Conservation (phyloP, 2,888 invertebrate genomes). For the Sesamia inferens region DNA sequence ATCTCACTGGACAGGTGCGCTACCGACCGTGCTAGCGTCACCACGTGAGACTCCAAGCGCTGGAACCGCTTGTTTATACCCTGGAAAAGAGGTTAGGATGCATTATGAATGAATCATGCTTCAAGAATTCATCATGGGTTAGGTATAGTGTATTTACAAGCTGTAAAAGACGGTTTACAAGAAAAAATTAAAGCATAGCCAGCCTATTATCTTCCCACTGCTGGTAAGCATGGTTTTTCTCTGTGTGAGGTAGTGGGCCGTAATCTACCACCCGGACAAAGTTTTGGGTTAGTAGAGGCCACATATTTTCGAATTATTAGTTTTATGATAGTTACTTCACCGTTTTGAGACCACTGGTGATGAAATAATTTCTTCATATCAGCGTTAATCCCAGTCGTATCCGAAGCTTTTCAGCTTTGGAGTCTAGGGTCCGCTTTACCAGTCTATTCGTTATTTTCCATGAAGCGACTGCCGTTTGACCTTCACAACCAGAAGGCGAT, state of each 20-base stretch:
- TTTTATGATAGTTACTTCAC: not conserved
- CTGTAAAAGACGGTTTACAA: too few relatives aligned
- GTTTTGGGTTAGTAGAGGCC: not conserved
- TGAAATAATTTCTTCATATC: too few relatives aligned
- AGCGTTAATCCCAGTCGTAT: too few relatives aligned
- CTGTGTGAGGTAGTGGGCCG: not conserved
- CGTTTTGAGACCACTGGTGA: not conserved
- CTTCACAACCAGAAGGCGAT: too few relatives aligned
- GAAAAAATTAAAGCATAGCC: not conserved
- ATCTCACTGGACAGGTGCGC: slow-evolving; percentile 97
- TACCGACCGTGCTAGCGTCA: slow-evolving; percentile 96
- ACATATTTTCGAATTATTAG: not conserved
- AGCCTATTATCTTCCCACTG: not conserved
- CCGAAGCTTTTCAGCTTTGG: too few relatives aligned
- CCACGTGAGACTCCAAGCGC: slow-evolving; percentile 96
- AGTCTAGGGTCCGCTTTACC: too few relatives aligned
- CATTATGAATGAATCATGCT: not conserved
- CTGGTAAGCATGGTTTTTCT: not conserved
- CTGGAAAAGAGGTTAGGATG: slow-evolving; percentile 76
- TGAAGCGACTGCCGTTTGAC: too few relatives aligned
- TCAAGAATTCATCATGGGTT: not conserved
- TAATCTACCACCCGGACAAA: not conserved
- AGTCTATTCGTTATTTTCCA: too few relatives aligned
- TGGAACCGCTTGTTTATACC: slow-evolving; percentile 96
- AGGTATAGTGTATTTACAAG: not conserved